These are phyloP conservation scores for Arrhopalites spinosus DNA, from an alignment of 2,888 invertebrate genomes.

Conservation along the genomic window DNA sequence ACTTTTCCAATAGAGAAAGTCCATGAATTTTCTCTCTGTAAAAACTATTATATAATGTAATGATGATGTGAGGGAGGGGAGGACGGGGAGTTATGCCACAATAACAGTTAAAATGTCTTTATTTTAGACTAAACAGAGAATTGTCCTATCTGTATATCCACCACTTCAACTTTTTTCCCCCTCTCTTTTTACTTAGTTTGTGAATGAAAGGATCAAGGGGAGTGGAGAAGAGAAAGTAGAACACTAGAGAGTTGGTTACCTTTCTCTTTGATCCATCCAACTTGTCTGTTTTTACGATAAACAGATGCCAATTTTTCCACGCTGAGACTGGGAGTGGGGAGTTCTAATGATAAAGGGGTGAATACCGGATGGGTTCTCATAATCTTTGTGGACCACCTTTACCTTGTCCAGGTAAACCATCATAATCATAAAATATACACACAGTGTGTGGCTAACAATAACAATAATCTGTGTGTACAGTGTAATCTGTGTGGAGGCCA, in stretches of 20 bases:
- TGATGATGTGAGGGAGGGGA: constrained; percentile 29
- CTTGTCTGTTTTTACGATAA: constrained; percentile 16
- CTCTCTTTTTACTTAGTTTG: too few relatives aligned
- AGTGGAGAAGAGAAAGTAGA: too few relatives aligned
- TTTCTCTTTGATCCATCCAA: not conserved
- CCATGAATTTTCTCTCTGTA: not conserved
- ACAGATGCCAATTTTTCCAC: constrained; percentile 29
- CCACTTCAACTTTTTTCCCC: too few relatives aligned
- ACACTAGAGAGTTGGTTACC: too few relatives aligned
- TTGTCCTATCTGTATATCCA: not conserved
- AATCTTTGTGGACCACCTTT: too few relatives aligned
- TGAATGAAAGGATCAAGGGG: too few relatives aligned
- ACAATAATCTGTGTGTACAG: not conserved
- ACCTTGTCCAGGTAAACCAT: too few relatives aligned
- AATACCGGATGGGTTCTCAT: too few relatives aligned
- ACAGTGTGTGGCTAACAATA: not conserved
- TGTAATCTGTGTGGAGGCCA: not conserved
- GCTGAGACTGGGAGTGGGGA: not conserved
- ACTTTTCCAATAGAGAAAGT: not conserved
- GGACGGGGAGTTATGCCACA: constrained; percentile 2
- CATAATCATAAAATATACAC: too few relatives aligned
- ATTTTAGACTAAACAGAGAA: not conserved
- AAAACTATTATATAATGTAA: not conserved
- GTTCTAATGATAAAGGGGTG: too few relatives aligned
- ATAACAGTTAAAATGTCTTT: constrained; percentile 25